Conservation (phyloP, 2,797 vertebrate species). For the Ceyx erithaca region DNA sequence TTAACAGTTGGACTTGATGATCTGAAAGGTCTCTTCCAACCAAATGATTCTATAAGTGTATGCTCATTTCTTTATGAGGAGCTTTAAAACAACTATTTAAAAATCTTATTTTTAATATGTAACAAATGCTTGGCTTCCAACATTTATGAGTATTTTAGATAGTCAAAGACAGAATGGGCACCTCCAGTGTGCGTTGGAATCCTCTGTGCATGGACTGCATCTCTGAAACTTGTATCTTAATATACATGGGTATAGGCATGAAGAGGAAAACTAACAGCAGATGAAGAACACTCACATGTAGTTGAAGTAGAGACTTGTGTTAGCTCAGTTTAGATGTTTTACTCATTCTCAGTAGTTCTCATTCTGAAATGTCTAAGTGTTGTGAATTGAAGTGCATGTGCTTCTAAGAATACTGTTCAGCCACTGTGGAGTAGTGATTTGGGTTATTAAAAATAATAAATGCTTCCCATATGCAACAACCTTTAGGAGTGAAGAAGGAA, state of each 20-base stretch:
- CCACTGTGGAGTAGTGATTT: background rate
- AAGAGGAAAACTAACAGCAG: background rate
- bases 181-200: background rate
- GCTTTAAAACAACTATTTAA: background rate
- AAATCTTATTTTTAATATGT: background rate
- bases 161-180: background rate
- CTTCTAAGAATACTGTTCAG: background rate
- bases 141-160: background rate
- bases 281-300: background rate
- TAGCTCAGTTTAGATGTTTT: background rate
- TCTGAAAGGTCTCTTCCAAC: too few relatives aligned
- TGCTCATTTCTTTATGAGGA: background rate
- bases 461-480: background rate
- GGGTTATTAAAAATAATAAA: background rate
- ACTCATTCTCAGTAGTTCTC: background rate
- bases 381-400: background rate
- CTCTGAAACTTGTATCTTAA: background rate
- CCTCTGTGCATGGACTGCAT: background rate
- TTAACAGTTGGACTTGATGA: too few relatives aligned
- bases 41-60: too few relatives aligned
- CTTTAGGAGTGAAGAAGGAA: background rate
- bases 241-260: background rate
- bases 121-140: background rate
- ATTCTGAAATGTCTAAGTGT: background rate
- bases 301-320: background rate